These are phyloP conservation scores for Labeo catla DNA, from an alignment of 2,113 vertebrate species.

Conservation along the genomic window DNA sequence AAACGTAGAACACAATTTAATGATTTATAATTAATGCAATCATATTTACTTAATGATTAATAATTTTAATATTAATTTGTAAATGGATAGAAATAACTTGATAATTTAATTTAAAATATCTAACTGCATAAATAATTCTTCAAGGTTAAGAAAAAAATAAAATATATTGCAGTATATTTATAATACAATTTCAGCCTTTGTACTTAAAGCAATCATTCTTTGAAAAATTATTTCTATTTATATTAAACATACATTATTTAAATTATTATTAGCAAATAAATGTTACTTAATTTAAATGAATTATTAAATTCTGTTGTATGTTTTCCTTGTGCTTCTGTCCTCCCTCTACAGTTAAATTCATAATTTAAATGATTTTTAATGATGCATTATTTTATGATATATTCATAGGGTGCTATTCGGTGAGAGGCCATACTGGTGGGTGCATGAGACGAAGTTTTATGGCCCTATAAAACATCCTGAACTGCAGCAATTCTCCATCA, in stretches of 20 bases:
- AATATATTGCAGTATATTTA: no score
- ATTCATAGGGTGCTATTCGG: conserved; percentile 76
- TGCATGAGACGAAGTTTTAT: conserved; percentile 80
- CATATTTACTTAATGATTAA: not conserved
- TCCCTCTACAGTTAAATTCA: not conserved
- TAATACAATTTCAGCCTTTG: no score
- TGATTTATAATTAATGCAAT: not conserved
- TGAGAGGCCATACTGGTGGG: conserved; percentile 83
- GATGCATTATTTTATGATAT: not conserved
- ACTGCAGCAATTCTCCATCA: conserved; percentile 78
- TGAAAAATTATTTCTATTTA: not conserved
- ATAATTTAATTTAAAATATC: not conserved
- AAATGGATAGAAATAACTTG: not conserved
- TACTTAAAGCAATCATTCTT: no score
- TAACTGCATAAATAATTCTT: not conserved
- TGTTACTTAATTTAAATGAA: not conserved
- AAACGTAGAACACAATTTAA: not conserved
- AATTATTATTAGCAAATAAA: not conserved
- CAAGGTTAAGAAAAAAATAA: no score
- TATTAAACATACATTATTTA: not conserved
- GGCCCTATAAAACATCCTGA: conserved; percentile 60
- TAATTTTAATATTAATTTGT: not conserved
- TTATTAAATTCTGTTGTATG: not conserved
- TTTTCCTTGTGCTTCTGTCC: not conserved
- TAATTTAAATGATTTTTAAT: not conserved